phyloP scores from a whole-genome alignment of 1,140 invertebrate species.

The Cherax quadricarinatus region DNA sequence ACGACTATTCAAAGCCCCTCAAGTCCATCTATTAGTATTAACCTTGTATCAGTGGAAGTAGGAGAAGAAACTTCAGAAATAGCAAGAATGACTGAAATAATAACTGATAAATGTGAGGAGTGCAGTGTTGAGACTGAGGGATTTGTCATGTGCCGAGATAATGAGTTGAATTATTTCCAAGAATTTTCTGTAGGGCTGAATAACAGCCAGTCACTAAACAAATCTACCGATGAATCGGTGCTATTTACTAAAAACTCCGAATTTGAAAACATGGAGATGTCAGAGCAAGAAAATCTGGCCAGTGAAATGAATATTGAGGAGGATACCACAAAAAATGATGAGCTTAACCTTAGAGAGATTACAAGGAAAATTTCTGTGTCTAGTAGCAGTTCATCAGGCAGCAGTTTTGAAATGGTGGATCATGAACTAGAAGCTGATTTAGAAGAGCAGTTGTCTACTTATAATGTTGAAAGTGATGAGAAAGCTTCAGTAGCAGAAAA shows the following conservation, averaged over 20 bases:
- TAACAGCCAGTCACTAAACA: background rate
- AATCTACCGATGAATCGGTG: background rate
- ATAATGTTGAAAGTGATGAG: conserved; percentile 14
- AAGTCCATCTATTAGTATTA: conserved; percentile 13
- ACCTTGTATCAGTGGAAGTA: conserved; percentile 33
- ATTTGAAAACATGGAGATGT: background rate
- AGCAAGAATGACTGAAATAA: conserved; percentile 16
- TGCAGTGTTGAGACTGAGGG: background rate
- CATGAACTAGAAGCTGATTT: conserved; percentile 40
- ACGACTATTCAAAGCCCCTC: background rate
- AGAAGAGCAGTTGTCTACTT: conserved; percentile 42
- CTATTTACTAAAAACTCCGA: background rate
- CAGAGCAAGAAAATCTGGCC: background rate
- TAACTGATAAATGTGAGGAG: conserved; percentile 4
- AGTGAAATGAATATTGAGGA: background rate
- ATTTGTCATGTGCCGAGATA: background rate
- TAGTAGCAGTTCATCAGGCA: conserved; percentile 46
- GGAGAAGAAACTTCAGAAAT: conserved; percentile 11
- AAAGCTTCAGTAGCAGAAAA: conserved; percentile 16
- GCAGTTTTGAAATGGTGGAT: conserved; percentile 60
- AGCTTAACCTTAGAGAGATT: background rate
- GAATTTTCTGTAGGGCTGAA: background rate
- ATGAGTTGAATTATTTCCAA: background rate
- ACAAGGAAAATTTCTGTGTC: conserved; percentile 8
- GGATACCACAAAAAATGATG: background rate